These are phyloP conservation scores for Sylvilagus bachmani DNA, from an alignment of 2,113 vertebrate species.

Conservation along the genomic window DNA sequence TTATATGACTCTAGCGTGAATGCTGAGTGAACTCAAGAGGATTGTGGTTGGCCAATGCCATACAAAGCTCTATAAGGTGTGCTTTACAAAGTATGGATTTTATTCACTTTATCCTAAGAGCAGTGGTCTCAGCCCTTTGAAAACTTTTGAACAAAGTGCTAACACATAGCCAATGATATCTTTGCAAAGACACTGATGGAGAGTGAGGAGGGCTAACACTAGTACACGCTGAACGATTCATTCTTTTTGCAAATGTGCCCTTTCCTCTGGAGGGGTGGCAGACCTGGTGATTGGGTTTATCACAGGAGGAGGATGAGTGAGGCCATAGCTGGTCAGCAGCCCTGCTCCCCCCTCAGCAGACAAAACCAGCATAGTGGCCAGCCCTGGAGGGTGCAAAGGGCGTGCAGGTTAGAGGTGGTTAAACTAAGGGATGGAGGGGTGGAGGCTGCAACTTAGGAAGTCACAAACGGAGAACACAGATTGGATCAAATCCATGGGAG, in stretches of 20 bases:
- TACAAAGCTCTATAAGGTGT: neutral
- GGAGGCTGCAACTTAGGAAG: neutral
- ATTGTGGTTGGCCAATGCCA: too few species aligned
- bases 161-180: neutral
- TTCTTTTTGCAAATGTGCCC: neutral
- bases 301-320: neutral
- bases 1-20: neutral
- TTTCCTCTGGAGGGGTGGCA: neutral
- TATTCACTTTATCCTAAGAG: neutral
- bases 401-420: fast-evolving
- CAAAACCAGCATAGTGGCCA: neutral
- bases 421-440: neutral
- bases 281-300: neutral
- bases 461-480: fast-evolving
- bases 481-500: neutral
- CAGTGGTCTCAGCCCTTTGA: neutral
- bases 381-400: fast-evolving
- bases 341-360: fast-evolving
- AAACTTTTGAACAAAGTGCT: conserved; percentile 2
- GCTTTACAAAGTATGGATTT: neutral
- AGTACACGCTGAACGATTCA: neutral
- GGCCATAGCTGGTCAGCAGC: neutral
- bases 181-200: neutral
- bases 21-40: neutral
- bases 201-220: neutral